A percentile compares a stretch with the other conserved stretches of the same genome.
These are phyloP conservation scores for Zygogramma bicolorata DNA, from an alignment of 2,888 invertebrate genomes.

Conservation along the genomic window DNA sequence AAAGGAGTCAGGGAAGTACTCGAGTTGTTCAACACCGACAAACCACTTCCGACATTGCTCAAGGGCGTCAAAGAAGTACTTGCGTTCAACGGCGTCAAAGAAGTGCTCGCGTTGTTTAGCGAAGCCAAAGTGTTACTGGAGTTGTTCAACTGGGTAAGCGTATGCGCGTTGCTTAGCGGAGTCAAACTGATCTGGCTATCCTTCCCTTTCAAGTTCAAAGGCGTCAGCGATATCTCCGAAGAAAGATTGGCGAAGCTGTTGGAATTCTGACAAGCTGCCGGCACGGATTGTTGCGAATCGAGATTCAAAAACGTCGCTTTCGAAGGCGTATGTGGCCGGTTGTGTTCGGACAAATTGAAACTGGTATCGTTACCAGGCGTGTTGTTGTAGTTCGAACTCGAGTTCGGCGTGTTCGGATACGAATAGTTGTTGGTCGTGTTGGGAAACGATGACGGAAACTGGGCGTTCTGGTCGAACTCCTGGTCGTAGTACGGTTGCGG, in stretches of 20 bases:
- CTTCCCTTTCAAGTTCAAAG: slow-evolving; percentile 21
- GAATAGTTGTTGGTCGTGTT: slow-evolving; percentile 44
- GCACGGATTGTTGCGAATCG: slow-evolving; percentile 43
- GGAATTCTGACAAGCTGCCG: slow-evolving; percentile 28
- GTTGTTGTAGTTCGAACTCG: slow-evolving; percentile 38
- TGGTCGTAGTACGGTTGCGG: slow-evolving; percentile 50
- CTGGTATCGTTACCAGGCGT: slow-evolving; percentile 23
- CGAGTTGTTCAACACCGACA: neutral
- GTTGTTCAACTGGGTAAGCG: neutral
- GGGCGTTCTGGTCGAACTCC: slow-evolving; percentile 51
- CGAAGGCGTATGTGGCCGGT: slow-evolving; percentile 16
- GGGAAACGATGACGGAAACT: slow-evolving; percentile 47
- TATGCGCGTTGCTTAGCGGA: slow-evolving; percentile 2
- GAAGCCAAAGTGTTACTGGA: slow-evolving; percentile 13
- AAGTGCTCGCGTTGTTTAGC: slow-evolving; percentile 10
- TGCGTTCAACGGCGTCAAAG: slow-evolving; percentile 40
- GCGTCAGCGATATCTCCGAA: slow-evolving; percentile 47
- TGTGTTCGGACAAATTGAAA: slow-evolving; percentile 38
- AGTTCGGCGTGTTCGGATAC: slow-evolving; percentile 40
- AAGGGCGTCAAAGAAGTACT: neutral
- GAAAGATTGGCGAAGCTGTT: slow-evolving; percentile 46
- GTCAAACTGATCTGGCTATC: slow-evolving; percentile 16
- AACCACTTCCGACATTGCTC: neutral
- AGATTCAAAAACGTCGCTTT: slow-evolving; percentile 50
- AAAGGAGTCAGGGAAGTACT: slow-evolving; percentile 13